Evolutionary conservation across 2,888 invertebrate species (phyloP), one percentile per base, ranked within the genome.

Genomic region (Trichopoda pennipes): DNA sequence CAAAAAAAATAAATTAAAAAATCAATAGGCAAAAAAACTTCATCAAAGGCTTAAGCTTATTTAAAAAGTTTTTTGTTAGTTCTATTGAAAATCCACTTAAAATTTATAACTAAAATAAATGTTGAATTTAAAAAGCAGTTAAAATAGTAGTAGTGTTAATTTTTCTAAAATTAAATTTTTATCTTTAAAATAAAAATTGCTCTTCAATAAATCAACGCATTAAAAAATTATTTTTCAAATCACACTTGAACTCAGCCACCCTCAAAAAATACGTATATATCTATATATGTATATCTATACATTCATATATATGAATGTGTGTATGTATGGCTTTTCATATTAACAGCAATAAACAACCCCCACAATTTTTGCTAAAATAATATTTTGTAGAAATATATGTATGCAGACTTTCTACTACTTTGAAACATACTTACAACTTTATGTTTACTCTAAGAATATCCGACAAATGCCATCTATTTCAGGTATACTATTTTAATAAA

Each of bases 181-280:
- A 6, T 12, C 28, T 73, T 73, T 23, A 12, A 60, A 55, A 44
- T 19, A 64, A 44, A 19, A 49, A 70, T n/a, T 38, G 23, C 64
- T 42, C 23, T 44, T 49, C 53, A 63, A 60, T 42, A 72, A 78
- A 60, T 72, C 23, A 72, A 23, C 42, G 38, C 61, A 69, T 68
- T 32, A 68, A 53, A 69, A 53, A 68, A 21, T 56, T 12, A 66
- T 60, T 49, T 72, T 42, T 12, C 28, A 49, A 38, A 23, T 42
- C 28, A 60, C 4, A 53, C 55, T 28, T 38, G 14, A 32, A 19
- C 38, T n/a, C 12, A 56, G 49, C 64, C 17, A 38, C 51, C 28
- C 19, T 35, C 3, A 9, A 35, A 49, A n/a, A 44, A 6, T 19
- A 58, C 4, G 32, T 10, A 55, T 14, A 8, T 16, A 9, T 38